Evolutionary conservation across 2,113 vertebrate species (phyloP), one percentile per base, ranked within the genome.

Genomic region (Silurus meridionalis): DNA sequence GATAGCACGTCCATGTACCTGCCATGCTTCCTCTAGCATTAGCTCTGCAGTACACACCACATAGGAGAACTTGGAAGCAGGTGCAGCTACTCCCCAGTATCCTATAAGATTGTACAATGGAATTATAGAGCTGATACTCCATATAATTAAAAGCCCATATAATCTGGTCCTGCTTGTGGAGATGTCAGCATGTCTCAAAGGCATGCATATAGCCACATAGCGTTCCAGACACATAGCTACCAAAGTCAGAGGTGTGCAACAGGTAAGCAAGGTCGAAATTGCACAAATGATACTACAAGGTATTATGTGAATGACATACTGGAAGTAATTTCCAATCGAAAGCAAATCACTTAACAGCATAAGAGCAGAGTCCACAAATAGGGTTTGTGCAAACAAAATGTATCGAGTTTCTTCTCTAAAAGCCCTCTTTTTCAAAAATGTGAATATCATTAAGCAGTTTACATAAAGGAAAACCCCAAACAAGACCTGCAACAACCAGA

Each of bases 321-420:
- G 58, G 21, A 74, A 87, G 60, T 67, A 67, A 6, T 1, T 8
- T 0, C 52, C 37, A 3, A 91, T 5, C 11, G 85, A n/a, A 0
- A 88, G 28, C 25, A 90, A 61, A 28, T 89, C 80, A 4, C 52
- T 23, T 8, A 86, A 28, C 9, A 85, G 7, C 17, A 92, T 83
- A 23, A 87, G 46, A 21, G 79, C 37, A 5, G 83, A 52, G 37
- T 92, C 91, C 52, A 19, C 87, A 66, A 91, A 86, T 3, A 92
- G 87, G 10, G 85, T 90, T 52, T 92, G 89, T 74, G 85, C 85
- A 46, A 92, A 92, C 11, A 91, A 83, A 67, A 91, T 64, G 57
- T 91, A 91, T 7, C 89, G 88, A 0, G 87, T 87, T 11, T 87
- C 83, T 21, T 85, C 57, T 13, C 82, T 75, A 69, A 89, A 84